Evolutionary conservation across 2,888 invertebrate genomes (phyloP).

Genomic region (Dryococelus australis): DNA sequence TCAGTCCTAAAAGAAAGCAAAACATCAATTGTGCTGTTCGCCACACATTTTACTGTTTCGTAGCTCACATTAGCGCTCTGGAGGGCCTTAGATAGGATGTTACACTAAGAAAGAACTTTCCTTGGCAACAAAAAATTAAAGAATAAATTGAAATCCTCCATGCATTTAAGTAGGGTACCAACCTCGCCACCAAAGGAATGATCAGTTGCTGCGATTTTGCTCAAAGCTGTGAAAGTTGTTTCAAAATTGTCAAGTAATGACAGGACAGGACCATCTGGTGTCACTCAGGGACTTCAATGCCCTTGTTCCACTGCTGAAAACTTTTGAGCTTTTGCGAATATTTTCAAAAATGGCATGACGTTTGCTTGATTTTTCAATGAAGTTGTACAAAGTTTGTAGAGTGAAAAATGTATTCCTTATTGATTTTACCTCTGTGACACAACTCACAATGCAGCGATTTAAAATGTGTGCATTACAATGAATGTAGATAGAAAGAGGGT

Average conservation of each 20-base stretch:
- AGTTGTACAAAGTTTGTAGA: not conserved
- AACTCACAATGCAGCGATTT: too few relatives aligned
- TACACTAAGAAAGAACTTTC: not conserved
- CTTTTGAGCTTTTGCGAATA: not conserved
- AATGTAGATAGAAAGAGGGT: too few relatives aligned
- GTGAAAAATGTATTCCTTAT: too few relatives aligned
- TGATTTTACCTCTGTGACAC: too few relatives aligned
- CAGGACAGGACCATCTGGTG: not conserved
- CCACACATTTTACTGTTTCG: too few relatives aligned
- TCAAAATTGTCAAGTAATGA: not conserved
- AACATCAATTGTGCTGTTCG: too few relatives aligned
- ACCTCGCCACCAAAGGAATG: not conserved
- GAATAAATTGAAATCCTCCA: slow-evolving; percentile 8
- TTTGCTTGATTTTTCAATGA: slow-evolving; percentile 12
- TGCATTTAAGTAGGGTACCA: not conserved
- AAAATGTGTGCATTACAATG: too few relatives aligned
- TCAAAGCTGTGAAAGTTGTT: not conserved
- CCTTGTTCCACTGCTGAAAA: not conserved
- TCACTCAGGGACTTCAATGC: not conserved
- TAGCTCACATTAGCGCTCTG: not conserved
- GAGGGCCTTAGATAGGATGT: not conserved
- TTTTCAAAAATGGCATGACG: slow-evolving; percentile 3
- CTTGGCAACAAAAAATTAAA: not conserved
- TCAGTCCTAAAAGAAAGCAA: not conserved
- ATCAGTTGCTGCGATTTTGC: not conserved